Evolutionary conservation across 2,113 vertebrate species (phyloP).

Genomic region (Syngnathus scovelli): DNA sequence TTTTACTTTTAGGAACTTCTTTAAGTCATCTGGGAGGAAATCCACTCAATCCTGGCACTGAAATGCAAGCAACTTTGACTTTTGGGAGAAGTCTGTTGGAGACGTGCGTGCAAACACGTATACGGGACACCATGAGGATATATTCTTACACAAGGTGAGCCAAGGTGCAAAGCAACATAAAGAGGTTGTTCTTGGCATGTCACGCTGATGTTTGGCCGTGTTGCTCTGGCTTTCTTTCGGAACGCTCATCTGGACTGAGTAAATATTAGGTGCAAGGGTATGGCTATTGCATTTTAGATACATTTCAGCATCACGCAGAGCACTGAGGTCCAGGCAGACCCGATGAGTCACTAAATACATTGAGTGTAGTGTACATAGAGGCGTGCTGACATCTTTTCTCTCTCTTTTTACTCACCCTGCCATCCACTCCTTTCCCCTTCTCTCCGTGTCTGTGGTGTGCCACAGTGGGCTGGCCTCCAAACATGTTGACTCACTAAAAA

Average conservation of each 20-base stretch:
- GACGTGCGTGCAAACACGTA: constrained; percentile 32
- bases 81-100: constrained; percentile 48
- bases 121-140: constrained; percentile 43
- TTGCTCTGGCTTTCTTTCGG: constrained; percentile 30
- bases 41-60: constrained; percentile 43
- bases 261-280: constrained; percentile 12
- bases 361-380: constrained; percentile 6
- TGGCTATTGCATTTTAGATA: constrained; percentile 2
- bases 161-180: constrained; percentile 55
- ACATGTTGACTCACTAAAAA: constrained; percentile 38
- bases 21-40: constrained; percentile 55
- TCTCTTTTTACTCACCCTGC: constrained; percentile 25
- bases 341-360: constrained; percentile 60
- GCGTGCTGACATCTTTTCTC: constrained; percentile 30
- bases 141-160: constrained; percentile 54
- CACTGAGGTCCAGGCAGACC: constrained; percentile 70
- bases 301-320: constrained; percentile 37
- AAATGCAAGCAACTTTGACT: constrained; percentile 65
- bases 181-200: constrained; percentile 56
- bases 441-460: constrained; percentile 33
- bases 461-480: constrained; percentile 27
- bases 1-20: constrained; percentile 59
- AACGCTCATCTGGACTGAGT: constrained; percentile 40
- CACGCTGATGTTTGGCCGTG: constrained; percentile 37
- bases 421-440: constrained; percentile 21